Evolutionary conservation across 2,888 invertebrate genomes (phyloP).

Genomic region (Carpatolechia fugitivella): DNA sequence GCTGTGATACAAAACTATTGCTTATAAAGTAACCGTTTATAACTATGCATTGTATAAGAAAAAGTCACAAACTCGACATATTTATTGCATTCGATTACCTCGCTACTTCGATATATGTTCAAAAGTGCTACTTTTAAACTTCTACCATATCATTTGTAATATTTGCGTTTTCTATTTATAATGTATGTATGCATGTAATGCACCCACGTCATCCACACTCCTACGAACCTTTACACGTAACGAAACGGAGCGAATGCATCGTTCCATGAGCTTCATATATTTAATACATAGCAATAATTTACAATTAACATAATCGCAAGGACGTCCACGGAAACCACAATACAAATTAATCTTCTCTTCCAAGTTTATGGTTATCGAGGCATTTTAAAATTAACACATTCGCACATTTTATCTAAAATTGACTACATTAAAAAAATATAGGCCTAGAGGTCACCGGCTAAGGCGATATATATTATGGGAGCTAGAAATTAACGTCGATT

Average conservation of each 20-base stretch:
- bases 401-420: too few species aligned
- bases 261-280: conserved; percentile 14
- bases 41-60: conserved; percentile 38
- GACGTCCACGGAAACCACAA: conserved; percentile 50
- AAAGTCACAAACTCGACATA: conserved; percentile 45
- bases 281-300: conserved; percentile 65
- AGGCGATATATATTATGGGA: too few species aligned
- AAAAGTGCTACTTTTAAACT: conserved; percentile 64
- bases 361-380: too few species aligned
- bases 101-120: conserved; percentile 65
- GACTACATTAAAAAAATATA: too few species aligned
- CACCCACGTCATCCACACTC: conserved; percentile 4
- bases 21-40: not conserved
- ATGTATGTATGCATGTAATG: conserved; percentile 7
- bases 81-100: conserved; percentile 72
- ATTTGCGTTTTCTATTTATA: conserved; percentile 40
- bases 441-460: too few species aligned
- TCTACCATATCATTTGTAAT: conserved; percentile 41
- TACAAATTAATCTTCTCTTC: too few species aligned
- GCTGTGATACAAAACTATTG: not conserved
- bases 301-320: conserved; percentile 65
- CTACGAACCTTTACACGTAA: not conserved
- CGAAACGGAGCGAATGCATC: not conserved
- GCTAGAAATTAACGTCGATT: too few species aligned
- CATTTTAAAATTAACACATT: too few species aligned